A percentile compares a stretch with the other conserved stretches of the same genome.
phyloP scores from a whole-genome alignment of 2,888 invertebrate genomes.

The Muschampia staudingeri region DNA sequence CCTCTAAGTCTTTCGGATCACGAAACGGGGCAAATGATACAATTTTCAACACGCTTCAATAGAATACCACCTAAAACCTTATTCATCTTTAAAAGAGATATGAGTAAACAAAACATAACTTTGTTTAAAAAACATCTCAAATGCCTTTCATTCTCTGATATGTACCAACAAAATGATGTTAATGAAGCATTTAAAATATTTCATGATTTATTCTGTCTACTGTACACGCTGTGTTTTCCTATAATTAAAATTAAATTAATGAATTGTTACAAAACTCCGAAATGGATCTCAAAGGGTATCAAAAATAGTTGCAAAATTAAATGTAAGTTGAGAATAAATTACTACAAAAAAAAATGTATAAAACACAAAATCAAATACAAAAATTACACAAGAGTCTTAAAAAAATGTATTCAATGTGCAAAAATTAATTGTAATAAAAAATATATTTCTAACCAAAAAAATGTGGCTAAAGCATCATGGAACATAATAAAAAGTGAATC shows the following conservation, averaged over 20 bases:
- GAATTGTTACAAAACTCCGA: background rate
- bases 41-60: too few species aligned
- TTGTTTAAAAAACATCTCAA: constrained; percentile 12
- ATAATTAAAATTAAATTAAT: background rate
- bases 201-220: constrained; percentile 24
- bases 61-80: too few species aligned
- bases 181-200: constrained; percentile 24
- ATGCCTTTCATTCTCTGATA: background rate
- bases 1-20: too few species aligned
- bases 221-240: constrained; percentile 32
- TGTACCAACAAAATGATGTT: background rate
- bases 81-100: background rate
- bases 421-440: constrained; percentile 21
- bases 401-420: constrained; percentile 7
- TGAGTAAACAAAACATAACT: background rate
- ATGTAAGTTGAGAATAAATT: constrained; percentile 25
- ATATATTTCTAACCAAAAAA: constrained; percentile 18
- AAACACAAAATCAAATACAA: background rate
- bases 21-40: too few species aligned
- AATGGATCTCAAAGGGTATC: constrained; percentile 30
- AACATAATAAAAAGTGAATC: constrained; percentile 16
- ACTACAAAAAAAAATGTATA: constrained; percentile 16
- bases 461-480: constrained; percentile 22
- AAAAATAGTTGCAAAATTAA: constrained; percentile 21
- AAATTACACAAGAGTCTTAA: constrained; percentile 29